Evolutionary conservation across 64 coral and sea anemone species (phyloP), one percentile per base, ranked within the genome.

Genomic region (Orbicella faveolata): DNA sequence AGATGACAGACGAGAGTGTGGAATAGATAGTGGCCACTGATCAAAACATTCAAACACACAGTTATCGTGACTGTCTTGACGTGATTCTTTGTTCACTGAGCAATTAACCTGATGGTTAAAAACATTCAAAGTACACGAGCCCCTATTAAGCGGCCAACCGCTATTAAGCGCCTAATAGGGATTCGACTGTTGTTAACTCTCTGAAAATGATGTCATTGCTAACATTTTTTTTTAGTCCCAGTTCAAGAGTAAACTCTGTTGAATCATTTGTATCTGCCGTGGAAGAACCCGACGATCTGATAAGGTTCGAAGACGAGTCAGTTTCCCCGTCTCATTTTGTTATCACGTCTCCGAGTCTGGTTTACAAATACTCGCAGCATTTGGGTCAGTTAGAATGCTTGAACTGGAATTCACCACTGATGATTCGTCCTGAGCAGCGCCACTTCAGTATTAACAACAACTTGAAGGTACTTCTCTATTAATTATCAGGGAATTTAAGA

Each of bases 181-280:
- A 6, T 48, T 57, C 55, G 55, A 16, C 55, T 59, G 15, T 16
- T 59, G 15, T 14, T 59, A 16, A 14, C 12, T 59, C 55, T 1
- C 44, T 48, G 44, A 1, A 59, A 15, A 59, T 16, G 55, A 59
- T 59, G 10, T 15, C 55, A 63, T 64, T 83, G 63, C 25, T 83
- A 9, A 33, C n/a, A 37, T 66, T 67, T 44, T 83, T 23, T 67
- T 21, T n/a, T 19, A 85, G 82, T 12, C 82, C 18, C 4, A 52
- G 82, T 25, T 85, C 82, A 73, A 73, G 64, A 52, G 54, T 70
- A 0, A 15, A 76, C 21, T 96, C 95, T 33, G n/a, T 73, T 20
- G 95, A 96, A 10, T 90, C 88, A 62, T 96, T 96, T 78, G 89
- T 89, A 36, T 96, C 95, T 57, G 95, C 95, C 48, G 95, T 96